Evolutionary conservation across 2,797 vertebrate species (phyloP), one percentile per base, ranked within the genome.

Genomic region (Gymnodraco acuticeps): DNA sequence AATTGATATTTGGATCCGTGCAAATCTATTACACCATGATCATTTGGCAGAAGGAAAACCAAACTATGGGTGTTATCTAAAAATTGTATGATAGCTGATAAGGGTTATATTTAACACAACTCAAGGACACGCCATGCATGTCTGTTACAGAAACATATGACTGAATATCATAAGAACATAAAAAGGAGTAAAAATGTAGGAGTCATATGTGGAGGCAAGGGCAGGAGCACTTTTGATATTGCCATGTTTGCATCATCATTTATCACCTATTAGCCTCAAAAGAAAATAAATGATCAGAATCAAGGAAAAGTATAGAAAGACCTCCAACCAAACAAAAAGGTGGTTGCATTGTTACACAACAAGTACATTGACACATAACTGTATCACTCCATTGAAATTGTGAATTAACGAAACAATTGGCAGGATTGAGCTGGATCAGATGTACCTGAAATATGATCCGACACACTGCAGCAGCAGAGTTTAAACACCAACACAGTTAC

Each of bases 11-110:
- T 33, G 33, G 6, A 33, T 3, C 23, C 23, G 3, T 27, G 3
- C 6, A 33, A 33, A 33, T 33, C 33, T 33, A 33, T 33, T 33
- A 8, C 6, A 33, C 33, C 33, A 8, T 33, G 33, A 33, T 33
- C 33, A 33, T 33, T 33, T 33, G 33, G 33, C 33, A 6, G 33
- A 33, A 6, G 1, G 33, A 33, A 33, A 33, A 33, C 33, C 33
- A 33, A 33, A 33, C 1, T 33, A 33, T 38, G 33, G 60, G 13
- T 19, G 52, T 83, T 80, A 80, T 80, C 79, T 42, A 11, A 33
- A 64, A 9, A 0, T 23, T 70, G 61, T 68, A 52, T 72, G 73
- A 76, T 16, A 0, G 3, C 53, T 52, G 83, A 86, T 80, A 83
- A 78, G 23, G 10, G 64, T 43, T 54, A 53, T 31, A 69, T 53